Percentiles rank a stretch among this genome's conserved stretches.
These are phyloP conservation scores for Solenopsis fugax DNA, from an alignment of 1,140 invertebrate species.

Conservation along the genomic window DNA sequence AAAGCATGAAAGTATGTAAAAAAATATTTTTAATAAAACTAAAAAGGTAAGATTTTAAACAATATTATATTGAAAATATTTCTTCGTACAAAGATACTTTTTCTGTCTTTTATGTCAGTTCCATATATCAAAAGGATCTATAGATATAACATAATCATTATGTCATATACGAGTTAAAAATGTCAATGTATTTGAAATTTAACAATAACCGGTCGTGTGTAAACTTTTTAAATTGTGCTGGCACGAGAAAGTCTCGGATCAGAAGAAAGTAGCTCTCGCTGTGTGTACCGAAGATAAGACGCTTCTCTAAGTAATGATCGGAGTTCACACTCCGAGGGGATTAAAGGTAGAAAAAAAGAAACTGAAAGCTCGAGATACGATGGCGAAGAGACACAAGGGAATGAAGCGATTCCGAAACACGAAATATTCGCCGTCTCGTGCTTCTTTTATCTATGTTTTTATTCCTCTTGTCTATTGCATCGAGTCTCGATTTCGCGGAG, in stretches of 20 bases:
- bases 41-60: too few relatives aligned
- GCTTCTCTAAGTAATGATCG: constrained; percentile 46
- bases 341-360: constrained; percentile 38
- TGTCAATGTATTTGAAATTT: constrained; percentile 22
- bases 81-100: not conserved
- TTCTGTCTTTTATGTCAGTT: not conserved
- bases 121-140: not conserved
- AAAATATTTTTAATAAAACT: not conserved
- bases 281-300: constrained; percentile 46
- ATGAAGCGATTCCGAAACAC: constrained; percentile 62
- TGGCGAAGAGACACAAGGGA: constrained; percentile 31
- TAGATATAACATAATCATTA: constrained; percentile 10
- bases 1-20: not conserved
- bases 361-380: constrained; percentile 3
- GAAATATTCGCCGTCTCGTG: constrained; percentile 18
- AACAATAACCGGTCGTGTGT: not conserved
- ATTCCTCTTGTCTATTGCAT: not conserved
- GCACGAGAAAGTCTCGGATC: constrained; percentile 13
- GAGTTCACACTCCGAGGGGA: constrained; percentile 38
- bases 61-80: not conserved
- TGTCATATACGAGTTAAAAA: not conserved
- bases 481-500: not conserved
- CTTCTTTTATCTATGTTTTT: constrained; percentile 3
- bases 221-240: not conserved
- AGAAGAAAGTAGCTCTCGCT: constrained; percentile 28